Base-by-base conservation (phyloP, 2,113 vertebrate genomes). In the Halcyon malimbica region DNA sequence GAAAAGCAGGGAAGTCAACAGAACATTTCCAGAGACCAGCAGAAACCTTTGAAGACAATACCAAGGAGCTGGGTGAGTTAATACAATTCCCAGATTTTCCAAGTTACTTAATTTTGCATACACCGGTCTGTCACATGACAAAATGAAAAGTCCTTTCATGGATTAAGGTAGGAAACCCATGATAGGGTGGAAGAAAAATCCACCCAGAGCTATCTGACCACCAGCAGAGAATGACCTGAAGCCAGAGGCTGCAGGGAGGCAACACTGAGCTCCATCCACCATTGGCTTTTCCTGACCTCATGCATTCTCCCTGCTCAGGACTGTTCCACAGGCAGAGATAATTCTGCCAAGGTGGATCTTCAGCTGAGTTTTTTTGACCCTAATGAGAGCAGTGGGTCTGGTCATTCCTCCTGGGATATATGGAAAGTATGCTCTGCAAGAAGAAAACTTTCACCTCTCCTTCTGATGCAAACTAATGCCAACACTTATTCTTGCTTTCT, bases 181-280 rank as follows among this genome's bases (percentile, higher is more conserved):
- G 31, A 16, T 11, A 51, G 7, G 20, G 35, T 20, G 25, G 51
- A 46, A 78, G 20, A 41, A 75, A 84, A 79, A 28, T 29, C 26
- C 44, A n/a, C 23, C 19, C 37, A 48, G 50, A 53, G 56, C 29
- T 53, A 25, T 64, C 20, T 51, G 67, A 83, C 59, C 26, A 73
- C 4, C 46, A 56, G 28, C 48, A 79, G 60, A 83, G 20, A 15
- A 5, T 33, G 25, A 16, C 54, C 78, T 69, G 73, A 39, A 68
- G 28, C 18, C 71, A n/a, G 48, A 29, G 33, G 44, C 26, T 53
- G 44, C 44, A 2, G 6, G 41, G 25, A 42, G 44, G 37, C 33
- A 51, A 26, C 0, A 0, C 24, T 41, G 73, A 62, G 41, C 11
- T 44, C 54, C 28, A 19, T 0, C 1, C 6, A 5, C 25, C 2